Conservation (phyloP, 2,888 invertebrate genomes). For the Drosophila eohydei region DNA sequence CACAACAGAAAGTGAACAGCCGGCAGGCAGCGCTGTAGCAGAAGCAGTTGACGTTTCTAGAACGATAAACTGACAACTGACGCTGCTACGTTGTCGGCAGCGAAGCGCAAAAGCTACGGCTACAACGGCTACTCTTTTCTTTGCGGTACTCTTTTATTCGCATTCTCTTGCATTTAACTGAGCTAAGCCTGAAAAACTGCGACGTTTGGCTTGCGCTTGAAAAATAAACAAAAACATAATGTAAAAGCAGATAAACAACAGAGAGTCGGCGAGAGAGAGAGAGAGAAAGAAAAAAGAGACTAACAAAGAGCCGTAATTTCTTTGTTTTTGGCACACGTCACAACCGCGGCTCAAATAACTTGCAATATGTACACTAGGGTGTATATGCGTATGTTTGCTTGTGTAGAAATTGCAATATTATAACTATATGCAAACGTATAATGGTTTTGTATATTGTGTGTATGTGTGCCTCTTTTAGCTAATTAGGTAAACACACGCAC, state of each 20-base stretch:
- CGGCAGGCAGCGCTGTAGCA: slow-evolving; percentile 14
- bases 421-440: not conserved
- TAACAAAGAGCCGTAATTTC: slow-evolving; percentile 22
- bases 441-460: not conserved
- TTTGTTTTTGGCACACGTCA: slow-evolving; percentile 52
- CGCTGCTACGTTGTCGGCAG: slow-evolving; percentile 4
- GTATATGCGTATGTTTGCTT: slow-evolving; percentile 5
- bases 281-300: slow-evolving; percentile 1
- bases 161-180: slow-evolving; percentile 20
- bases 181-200: slow-evolving; percentile 46
- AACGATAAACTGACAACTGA: slow-evolving; percentile 60
- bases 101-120: slow-evolving; percentile 32
- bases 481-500: slow-evolving; percentile 63
- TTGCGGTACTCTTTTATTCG: not conserved
- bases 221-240: slow-evolving; percentile 25
- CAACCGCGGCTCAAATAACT: slow-evolving; percentile 42
- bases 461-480: slow-evolving; percentile 48
- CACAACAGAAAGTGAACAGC: slow-evolving; percentile 24
- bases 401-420: slow-evolving; percentile 33
- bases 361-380: not conserved
- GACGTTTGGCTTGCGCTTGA: slow-evolving; percentile 46
- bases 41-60: slow-evolving; percentile 62
- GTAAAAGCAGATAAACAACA: slow-evolving; percentile 43
- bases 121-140: slow-evolving; percentile 22
- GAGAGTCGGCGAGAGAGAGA: slow-evolving; percentile 11